phyloP scores from a whole-genome alignment of 2,888 invertebrate genomes.

The Hylaea fasciaria region DNA sequence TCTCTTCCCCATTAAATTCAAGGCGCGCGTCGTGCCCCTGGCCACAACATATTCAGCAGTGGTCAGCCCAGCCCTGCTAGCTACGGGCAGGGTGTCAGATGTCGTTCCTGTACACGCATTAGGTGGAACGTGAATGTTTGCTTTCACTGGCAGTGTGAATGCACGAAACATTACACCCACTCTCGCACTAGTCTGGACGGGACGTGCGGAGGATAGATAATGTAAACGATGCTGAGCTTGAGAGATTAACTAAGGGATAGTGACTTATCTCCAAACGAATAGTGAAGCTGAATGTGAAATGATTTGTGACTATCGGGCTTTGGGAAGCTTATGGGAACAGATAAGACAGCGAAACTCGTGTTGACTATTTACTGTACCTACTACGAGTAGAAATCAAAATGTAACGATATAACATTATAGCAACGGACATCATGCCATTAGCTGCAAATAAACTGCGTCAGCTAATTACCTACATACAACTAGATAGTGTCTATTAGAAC shows the following conservation, averaged over 20 bases:
- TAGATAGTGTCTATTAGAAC: not conserved
- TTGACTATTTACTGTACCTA: not conserved
- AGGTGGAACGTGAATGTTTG: conserved; percentile 76
- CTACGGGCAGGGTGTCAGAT: conserved; percentile 77
- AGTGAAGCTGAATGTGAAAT: conserved; percentile 11
- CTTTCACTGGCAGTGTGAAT: conserved; percentile 76
- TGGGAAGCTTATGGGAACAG: not conserved
- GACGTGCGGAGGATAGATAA: conserved; percentile 42
- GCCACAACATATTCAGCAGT: conserved; percentile 13
- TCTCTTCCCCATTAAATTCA: not conserved
- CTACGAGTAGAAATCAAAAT: not conserved
- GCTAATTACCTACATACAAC: not conserved
- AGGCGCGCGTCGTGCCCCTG: conserved; percentile 17
- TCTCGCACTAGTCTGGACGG: conserved; percentile 51
- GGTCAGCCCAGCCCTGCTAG: conserved; percentile 48
- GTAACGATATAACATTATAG: not conserved
- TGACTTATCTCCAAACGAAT: conserved; percentile 14
- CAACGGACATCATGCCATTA: not conserved
- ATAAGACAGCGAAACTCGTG: not conserved
- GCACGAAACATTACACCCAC: conserved; percentile 75
- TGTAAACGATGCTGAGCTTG: conserved; percentile 33
- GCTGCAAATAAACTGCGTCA: not conserved
- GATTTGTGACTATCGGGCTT: conserved; percentile 8
- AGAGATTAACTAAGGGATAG: conserved; percentile 24
- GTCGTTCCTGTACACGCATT: conserved; percentile 70